phyloP scores from a whole-genome alignment of 2,113 vertebrate species.

The Neomonachus schauinslandi region DNA sequence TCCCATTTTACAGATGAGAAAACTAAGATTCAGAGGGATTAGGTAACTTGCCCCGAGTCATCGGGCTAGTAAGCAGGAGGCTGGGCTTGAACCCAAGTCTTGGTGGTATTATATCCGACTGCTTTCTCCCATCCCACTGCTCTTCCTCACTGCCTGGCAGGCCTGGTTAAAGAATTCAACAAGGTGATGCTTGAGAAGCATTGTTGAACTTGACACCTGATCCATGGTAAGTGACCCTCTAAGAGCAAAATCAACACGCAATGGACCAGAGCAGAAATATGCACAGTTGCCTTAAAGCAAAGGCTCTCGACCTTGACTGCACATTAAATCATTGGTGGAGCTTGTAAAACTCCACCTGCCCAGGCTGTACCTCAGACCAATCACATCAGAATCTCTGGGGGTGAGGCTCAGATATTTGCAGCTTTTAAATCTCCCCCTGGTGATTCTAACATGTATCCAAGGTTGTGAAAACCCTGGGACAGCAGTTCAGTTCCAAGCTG shows the following conservation, averaged over 20 bases:
- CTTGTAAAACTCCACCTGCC: background rate
- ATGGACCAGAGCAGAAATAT: background rate
- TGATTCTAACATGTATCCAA: background rate
- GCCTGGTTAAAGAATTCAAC: background rate
- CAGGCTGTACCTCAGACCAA: background rate
- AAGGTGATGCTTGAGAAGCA: conserved; percentile 2
- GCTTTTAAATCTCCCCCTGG: background rate
- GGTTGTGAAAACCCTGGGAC: background rate
- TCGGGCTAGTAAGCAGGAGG: background rate
- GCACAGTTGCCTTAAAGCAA: background rate
- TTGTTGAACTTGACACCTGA: background rate
- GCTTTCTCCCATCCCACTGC: background rate
- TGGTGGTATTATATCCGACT: background rate
- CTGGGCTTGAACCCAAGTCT: background rate
- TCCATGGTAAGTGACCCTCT: background rate
- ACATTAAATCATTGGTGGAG: background rate
- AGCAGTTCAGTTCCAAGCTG: background rate
- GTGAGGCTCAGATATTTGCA: background rate
- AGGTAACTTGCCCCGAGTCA: background rate
- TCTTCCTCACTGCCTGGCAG: background rate
- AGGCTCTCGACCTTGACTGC: background rate
- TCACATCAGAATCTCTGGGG: background rate
- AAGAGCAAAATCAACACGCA: background rate
- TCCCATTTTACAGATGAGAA: background rate
- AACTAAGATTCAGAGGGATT: background rate